Evolutionary conservation across 2,113 vertebrate species (phyloP).

Genomic region (Sceloporus tristichus): DNA sequence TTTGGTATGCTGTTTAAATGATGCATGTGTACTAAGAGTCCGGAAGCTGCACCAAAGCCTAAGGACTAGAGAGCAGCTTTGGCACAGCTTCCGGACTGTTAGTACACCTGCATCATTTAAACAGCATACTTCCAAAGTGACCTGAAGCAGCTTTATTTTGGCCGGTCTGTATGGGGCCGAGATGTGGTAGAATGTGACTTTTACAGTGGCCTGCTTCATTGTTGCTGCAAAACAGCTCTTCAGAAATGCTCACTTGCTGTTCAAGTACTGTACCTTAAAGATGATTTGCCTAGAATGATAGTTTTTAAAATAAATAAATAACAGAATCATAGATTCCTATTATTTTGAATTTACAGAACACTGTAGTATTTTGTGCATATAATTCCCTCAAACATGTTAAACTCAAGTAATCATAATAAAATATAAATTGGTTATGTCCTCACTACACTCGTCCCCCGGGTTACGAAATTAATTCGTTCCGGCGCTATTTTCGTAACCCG

Average conservation of each 20-base stretch:
- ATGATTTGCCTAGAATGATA: neutral
- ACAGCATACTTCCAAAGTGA: too few species aligned
- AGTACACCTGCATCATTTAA: too few species aligned
- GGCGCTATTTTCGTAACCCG: too few species aligned
- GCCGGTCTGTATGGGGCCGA: too few species aligned
- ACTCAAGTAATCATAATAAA: neutral
- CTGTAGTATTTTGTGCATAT: neutral
- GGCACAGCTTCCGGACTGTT: too few species aligned
- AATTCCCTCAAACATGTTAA: neutral
- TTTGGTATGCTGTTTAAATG: too few species aligned
- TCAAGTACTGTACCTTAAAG: neutral
- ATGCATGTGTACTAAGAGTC: too few species aligned
- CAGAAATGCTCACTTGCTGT: neutral
- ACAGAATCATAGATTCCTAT: neutral
- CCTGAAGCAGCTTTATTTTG: too few species aligned
- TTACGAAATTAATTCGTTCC: too few species aligned
- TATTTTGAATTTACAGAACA: neutral
- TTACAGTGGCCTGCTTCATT: neutral
- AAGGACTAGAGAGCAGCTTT: too few species aligned
- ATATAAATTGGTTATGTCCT: neutral
- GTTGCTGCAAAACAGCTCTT: neutral
- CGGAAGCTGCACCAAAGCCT: too few species aligned
- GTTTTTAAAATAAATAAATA: neutral
- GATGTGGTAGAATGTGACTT: neutral
- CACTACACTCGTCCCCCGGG: too few species aligned